phyloP scores from a whole-genome alignment of 2,113 vertebrate genomes.

The Anthoscopus minutus region DNA sequence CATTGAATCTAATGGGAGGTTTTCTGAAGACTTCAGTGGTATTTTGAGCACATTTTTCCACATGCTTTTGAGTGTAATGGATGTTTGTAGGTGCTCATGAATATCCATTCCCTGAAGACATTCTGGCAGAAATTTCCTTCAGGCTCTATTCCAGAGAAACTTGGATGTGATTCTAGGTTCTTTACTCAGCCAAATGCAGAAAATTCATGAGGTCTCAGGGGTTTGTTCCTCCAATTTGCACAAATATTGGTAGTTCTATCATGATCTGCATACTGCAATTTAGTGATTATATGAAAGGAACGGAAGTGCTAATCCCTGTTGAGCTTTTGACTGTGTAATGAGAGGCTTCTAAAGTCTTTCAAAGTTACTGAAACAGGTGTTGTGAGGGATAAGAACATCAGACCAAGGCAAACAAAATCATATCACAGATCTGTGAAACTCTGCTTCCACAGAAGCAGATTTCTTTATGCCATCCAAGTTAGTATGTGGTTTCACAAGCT shows the following conservation, averaged over 20 bases:
- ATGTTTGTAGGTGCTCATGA: background rate
- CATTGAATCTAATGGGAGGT: background rate
- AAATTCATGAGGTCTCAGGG: background rate
- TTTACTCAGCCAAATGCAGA: background rate
- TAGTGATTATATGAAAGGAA: constrained; percentile 38
- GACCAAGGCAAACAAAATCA: background rate
- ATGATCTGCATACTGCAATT: background rate
- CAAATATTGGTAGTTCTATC: background rate
- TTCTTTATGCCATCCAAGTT: background rate
- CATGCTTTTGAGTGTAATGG: background rate
- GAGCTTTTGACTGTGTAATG: constrained; percentile 1
- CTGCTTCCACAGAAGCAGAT: background rate
- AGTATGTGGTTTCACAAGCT: background rate
- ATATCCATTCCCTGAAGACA: background rate
- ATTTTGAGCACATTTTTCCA: background rate
- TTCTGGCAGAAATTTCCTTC: background rate
- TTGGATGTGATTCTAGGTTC: constrained; percentile 12
- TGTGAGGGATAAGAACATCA: constrained; percentile 41
- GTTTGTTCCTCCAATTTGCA: constrained; percentile 19
- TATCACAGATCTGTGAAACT: background rate
- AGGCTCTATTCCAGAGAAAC: background rate
- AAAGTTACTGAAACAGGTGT: constrained; percentile 44
- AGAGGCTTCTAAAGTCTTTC: constrained; percentile 13
- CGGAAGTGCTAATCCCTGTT: constrained; percentile 15
- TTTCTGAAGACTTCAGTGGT: background rate